phyloP scores from a whole-genome alignment of 2,888 invertebrate genomes.

The Acronicta leporina region DNA sequence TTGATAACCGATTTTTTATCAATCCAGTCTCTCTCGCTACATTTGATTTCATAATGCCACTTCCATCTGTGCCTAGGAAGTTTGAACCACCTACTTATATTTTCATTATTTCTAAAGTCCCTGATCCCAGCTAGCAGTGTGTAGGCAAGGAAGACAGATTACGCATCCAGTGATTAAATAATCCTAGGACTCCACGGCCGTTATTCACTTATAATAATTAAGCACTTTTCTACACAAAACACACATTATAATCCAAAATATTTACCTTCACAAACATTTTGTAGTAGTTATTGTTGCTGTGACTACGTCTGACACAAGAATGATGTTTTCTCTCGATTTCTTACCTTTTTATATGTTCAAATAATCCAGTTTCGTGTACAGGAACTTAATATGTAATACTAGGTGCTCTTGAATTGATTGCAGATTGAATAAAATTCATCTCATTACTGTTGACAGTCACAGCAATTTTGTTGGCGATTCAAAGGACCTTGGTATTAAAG shows the following conservation, averaged over 20 bases:
- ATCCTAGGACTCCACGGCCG: too few relatives aligned
- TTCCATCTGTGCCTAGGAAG: too few relatives aligned
- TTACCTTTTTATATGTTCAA: slow-evolving; percentile 68
- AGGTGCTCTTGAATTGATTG: slow-evolving; percentile 50
- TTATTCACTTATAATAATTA: too few relatives aligned
- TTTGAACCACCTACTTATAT: too few relatives aligned
- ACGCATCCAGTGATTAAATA: too few relatives aligned
- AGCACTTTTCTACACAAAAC: too few relatives aligned
- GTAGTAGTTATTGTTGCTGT: slow-evolving; percentile 58
- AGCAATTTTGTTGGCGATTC: slow-evolving; percentile 36
- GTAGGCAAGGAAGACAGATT: too few relatives aligned
- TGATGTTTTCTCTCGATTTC: slow-evolving; percentile 56
- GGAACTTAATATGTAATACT: slow-evolving; percentile 55
- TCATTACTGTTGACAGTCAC: slow-evolving; percentile 23
- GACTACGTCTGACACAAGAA: slow-evolving; percentile 71
- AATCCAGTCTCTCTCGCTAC: too few relatives aligned
- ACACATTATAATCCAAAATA: slow-evolving; percentile 3
- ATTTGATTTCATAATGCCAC: too few relatives aligned
- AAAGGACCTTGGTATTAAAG: slow-evolving; percentile 43
- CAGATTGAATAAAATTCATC: slow-evolving; percentile 44
- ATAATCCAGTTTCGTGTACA: slow-evolving; percentile 56
- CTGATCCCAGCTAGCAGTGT: too few relatives aligned
- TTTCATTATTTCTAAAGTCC: too few relatives aligned
- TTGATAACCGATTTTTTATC: too few relatives aligned
- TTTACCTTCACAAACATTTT: slow-evolving; percentile 82